Base-by-base conservation (phyloP, 2,888 invertebrate genomes). In the Pseudanteris insignis region DNA sequence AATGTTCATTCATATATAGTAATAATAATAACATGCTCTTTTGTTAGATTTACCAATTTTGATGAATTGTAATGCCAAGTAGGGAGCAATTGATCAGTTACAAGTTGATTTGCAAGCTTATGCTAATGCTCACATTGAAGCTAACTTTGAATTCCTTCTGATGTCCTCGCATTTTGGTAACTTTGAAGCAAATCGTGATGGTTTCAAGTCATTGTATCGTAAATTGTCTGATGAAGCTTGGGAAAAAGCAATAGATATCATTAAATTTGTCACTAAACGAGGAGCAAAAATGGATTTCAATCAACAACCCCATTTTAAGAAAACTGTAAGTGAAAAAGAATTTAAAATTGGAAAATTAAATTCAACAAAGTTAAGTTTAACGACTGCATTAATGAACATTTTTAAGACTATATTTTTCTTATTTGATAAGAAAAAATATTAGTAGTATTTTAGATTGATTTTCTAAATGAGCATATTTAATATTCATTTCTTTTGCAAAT, bases 111-210 rank as follows among this genome's bases (percentile, higher is more conserved):
- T 86, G 0, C 84, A 84, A 67, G 68, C 70, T 11, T 89, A 85
- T 73, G 85, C 84, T 30, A 88, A 87, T 70, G 79, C 85, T 1
- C 88, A 91, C 67, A 81, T 92, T 18, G 83, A 85, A 44, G 83
- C 86, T n/a, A 92, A 90, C 0, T 91, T 87, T 71, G 88, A 91
- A 61, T 91, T 88, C 69, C 82, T 92, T 6, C 80, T 91, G 1
- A 84, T 91, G 76, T 85, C 91, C 0, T 86, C 90, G 0, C 87
- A 89, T 78, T 92, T 89, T 79, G 88, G 88, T 70, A 90, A 89
- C 71, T 91, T 88, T 76, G 85, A 88, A 73, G 87, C 87, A 15
- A 89, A 90, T 80, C 84, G 92, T 18, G 85, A 83, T 12, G 92
- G 92, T 2, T 91, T 93, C 80, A 85, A 86, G 68, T 88, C 88